phyloP scores from a whole-genome alignment of 2,888 invertebrate genomes.

The Pachliopta kotzebuea region DNA sequence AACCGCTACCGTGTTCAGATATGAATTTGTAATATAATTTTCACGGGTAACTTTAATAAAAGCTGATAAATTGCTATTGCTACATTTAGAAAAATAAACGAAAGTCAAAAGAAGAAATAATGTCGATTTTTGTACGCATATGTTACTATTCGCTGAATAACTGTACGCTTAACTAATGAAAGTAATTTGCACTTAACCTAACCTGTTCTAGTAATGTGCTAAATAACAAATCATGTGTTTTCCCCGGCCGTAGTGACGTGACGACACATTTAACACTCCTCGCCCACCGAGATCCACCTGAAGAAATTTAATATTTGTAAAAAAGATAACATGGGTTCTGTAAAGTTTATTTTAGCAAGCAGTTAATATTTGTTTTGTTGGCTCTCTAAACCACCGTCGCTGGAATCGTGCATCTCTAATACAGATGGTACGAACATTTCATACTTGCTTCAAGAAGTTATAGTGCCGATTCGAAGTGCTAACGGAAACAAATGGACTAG shows the following conservation, averaged over 20 bases:
- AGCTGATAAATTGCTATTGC: slow-evolving; percentile 4
- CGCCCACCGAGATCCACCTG: slow-evolving; percentile 31
- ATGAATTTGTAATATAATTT: slow-evolving; percentile 27
- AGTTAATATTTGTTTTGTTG: slow-evolving; percentile 48
- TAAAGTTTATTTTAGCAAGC: slow-evolving; percentile 40
- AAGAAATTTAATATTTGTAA: slow-evolving; percentile 48
- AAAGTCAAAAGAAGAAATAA: neutral
- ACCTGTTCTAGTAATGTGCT: slow-evolving; percentile 32
- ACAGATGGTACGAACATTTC: slow-evolving; percentile 57
- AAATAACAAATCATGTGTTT: slow-evolving; percentile 50
- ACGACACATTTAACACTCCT: slow-evolving; percentile 49
- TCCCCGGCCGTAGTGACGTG: slow-evolving; percentile 45
- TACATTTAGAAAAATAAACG: neutral
- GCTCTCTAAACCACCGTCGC: slow-evolving; percentile 42
- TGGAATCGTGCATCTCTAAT: slow-evolving; percentile 66
- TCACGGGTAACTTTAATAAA: slow-evolving; percentile 7
- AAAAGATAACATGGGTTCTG: slow-evolving; percentile 39
- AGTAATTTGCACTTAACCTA: slow-evolving; percentile 25
- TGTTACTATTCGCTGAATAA: neutral
- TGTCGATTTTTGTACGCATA: neutral
- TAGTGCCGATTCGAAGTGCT: slow-evolving; percentile 60
- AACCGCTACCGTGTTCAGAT: slow-evolving; percentile 19
- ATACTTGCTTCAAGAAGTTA: slow-evolving; percentile 64
- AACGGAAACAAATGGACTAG: slow-evolving; percentile 76
- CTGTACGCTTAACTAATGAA: slow-evolving; percentile 22